Evolutionary conservation across 2,888 invertebrate genomes (phyloP).

Genomic region (Zootermopsis nevadensis): DNA sequence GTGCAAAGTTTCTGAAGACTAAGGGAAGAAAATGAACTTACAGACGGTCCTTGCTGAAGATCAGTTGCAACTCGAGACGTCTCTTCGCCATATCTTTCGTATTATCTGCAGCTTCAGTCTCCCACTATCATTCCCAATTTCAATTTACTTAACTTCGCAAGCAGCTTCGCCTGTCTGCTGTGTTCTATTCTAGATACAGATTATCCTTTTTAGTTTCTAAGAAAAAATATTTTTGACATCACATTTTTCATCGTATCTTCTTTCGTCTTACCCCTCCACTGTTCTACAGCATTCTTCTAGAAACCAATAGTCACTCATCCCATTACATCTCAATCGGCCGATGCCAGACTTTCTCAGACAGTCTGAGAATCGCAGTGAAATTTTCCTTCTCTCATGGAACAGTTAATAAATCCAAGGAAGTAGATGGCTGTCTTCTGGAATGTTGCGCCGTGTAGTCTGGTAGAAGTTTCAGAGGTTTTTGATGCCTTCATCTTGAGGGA

Average conservation of each 20-base stretch:
- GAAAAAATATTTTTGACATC: slow-evolving; percentile 17
- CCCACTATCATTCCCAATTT: background rate
- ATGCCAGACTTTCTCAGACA: background rate
- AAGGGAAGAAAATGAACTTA: slow-evolving; percentile 31
- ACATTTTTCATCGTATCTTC: background rate
- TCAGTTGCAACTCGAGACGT: slow-evolving; percentile 17
- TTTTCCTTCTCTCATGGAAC: too few species aligned
- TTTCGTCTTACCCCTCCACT: background rate
- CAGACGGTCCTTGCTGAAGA: slow-evolving; percentile 24
- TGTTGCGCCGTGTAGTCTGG: too few species aligned
- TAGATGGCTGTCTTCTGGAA: too few species aligned
- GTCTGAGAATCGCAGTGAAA: background rate
- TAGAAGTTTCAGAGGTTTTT: too few species aligned
- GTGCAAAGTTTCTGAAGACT: slow-evolving; percentile 30
- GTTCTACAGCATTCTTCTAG: background rate
- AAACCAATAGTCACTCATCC: background rate
- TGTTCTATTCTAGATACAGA: slow-evolving; percentile 10
- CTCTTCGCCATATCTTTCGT: background rate
- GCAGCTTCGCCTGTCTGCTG: background rate
- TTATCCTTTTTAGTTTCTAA: slow-evolving; percentile 10
- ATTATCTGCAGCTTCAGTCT: background rate
- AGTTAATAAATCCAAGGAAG: too few species aligned
- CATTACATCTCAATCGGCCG: background rate
- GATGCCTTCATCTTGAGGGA: too few species aligned
- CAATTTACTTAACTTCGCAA: background rate